Conservation (phyloP, 2,797 vertebrate species). For the Lepilemur ruficaudatus region DNA sequence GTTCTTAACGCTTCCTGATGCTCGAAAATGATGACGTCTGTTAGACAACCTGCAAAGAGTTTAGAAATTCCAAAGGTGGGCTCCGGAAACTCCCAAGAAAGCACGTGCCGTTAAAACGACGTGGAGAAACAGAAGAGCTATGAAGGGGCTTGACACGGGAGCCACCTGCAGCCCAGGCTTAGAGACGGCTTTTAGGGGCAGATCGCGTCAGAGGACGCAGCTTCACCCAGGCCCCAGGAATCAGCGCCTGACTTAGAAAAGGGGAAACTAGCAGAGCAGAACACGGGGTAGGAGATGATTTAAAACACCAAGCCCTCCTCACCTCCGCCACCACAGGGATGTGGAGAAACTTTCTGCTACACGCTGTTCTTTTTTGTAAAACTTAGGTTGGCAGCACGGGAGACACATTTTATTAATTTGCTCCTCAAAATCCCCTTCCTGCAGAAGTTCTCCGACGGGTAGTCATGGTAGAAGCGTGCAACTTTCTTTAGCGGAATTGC, state of each 20-base stretch:
- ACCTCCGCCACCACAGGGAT: too few relatives aligned
- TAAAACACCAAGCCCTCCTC: neutral
- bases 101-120: rapidly evolving
- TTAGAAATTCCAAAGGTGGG: neutral
- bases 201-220: too few relatives aligned
- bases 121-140: neutral
- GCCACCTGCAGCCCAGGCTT: neutral
- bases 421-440: neutral
- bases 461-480: rapidly evolving
- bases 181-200: too few relatives aligned
- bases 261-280: neutral
- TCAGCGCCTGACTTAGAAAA: rapidly evolving
- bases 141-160: rapidly evolving
- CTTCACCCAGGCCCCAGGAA: neutral
- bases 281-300: neutral
- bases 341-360: neutral
- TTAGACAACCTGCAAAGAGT: neutral
- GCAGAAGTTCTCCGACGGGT: neutral
- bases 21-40: neutral
- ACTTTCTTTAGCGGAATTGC: neutral
- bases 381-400: rapidly evolving
- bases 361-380: neutral
- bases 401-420: neutral
- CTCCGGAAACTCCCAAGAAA: neutral
- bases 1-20: neutral